Conservation (phyloP, 2,797 vertebrate species). For the Falco cherrug region DNA sequence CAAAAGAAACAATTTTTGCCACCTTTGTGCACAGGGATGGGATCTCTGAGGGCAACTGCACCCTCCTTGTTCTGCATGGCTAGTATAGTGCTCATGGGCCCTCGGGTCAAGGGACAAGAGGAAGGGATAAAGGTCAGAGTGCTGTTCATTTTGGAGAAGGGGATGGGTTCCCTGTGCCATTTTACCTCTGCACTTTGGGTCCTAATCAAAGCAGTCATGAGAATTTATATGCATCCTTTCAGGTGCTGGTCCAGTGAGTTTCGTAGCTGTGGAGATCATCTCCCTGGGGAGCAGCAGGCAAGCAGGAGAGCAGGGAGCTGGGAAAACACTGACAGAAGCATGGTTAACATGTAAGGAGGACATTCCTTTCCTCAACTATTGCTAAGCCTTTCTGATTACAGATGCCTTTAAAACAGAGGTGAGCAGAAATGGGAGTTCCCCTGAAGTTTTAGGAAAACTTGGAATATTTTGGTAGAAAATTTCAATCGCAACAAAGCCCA, state of each 20-base stretch:
- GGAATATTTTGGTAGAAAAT: background rate
- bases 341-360: background rate
- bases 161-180: background rate
- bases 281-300: background rate
- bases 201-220: background rate
- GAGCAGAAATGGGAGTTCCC: background rate
- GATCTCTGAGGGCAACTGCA: background rate
- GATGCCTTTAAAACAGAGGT: slow-evolving; percentile 38
- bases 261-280: accelerated
- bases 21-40: background rate
- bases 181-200: background rate
- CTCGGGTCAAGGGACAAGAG: background rate
- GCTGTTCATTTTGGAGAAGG: background rate
- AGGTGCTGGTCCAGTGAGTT: background rate
- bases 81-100: background rate
- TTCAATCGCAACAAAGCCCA: accelerated
- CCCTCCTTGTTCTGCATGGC: background rate
- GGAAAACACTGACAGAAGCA: background rate
- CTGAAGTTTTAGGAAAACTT: background rate
- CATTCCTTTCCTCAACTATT: background rate
- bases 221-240: background rate
- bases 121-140: background rate
- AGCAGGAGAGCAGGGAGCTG: background rate
- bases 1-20: background rate
- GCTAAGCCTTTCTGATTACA: slow-evolving; percentile 15